Conservation (phyloP, 2,888 invertebrate species). For the Lasioglossum zephyrum region DNA sequence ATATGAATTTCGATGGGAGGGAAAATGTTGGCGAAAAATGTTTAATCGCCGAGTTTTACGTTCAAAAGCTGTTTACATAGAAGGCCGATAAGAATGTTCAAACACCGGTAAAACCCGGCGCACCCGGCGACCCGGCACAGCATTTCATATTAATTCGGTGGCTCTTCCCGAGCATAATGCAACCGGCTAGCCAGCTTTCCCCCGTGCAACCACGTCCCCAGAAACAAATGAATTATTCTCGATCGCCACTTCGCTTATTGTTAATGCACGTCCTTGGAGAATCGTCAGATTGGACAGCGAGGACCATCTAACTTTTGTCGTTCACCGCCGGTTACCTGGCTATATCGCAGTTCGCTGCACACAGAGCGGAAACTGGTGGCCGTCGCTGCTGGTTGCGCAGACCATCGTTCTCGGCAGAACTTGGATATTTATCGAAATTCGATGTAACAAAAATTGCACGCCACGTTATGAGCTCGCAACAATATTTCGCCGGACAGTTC, state of each 20-base stretch:
- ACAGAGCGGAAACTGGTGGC: not conserved
- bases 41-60: not conserved
- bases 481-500: slow-evolving; percentile 28
- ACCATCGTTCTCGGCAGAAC: not conserved
- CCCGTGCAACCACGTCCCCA: not conserved
- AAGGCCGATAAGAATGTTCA: slow-evolving; percentile 2
- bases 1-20: not conserved
- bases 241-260: slow-evolving; percentile 22
- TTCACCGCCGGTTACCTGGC: slow-evolving; percentile 7
- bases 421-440: slow-evolving; percentile 46
- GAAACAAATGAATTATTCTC: slow-evolving; percentile 33
- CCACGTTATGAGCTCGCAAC: slow-evolving; percentile 29
- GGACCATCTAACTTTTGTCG: slow-evolving; percentile 30
- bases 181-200: not conserved
- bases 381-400: not conserved
- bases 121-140: not conserved
- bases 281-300: slow-evolving; percentile 6
- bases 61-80: not conserved
- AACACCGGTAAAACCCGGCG: not conserved
- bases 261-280: slow-evolving; percentile 9
- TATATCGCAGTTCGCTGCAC: not conserved
- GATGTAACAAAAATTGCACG: slow-evolving; percentile 38
- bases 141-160: slow-evolving; percentile 2
- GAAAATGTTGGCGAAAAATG: not conserved
- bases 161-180: slow-evolving; percentile 6